Evolutionary conservation across 2,113 vertebrate species (phyloP).

Genomic region (Rhinichthys klamathensis): DNA sequence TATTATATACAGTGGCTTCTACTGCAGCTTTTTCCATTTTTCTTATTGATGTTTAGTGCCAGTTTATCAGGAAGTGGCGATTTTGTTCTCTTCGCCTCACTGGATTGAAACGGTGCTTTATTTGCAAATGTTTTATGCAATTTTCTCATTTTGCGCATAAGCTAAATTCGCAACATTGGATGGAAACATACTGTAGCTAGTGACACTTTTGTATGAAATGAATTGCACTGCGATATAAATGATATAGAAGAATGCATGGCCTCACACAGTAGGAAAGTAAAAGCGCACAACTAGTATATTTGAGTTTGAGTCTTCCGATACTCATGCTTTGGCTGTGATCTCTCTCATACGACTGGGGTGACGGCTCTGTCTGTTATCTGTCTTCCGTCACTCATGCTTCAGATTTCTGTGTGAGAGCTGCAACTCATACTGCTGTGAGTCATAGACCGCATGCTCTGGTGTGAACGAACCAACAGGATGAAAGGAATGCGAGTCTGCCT

Average conservation of each 20-base stretch:
- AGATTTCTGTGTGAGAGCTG: background rate
- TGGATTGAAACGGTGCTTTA: no score
- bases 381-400: background rate
- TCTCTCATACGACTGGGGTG: background rate
- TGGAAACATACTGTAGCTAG: no score
- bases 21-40: no score
- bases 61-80: no score
- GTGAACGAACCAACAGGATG: constrained; percentile 27
- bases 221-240: background rate
- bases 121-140: no score
- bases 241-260: background rate
- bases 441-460: constrained; percentile 20
- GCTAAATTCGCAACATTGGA: no score
- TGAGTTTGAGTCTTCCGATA: background rate
- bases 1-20: no score
- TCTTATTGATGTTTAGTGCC: no score
- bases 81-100: no score
- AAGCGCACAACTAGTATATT: background rate
- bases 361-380: background rate
- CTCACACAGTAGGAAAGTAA: no score
- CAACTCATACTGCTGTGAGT: constrained; percentile 1
- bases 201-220: background rate
- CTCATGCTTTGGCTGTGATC: background rate
- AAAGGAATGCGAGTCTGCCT: constrained; percentile 50
- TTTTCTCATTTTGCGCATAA: no score